phyloP scores from a whole-genome alignment of 2,113 vertebrate genomes.

The Ifrita kowaldi region DNA sequence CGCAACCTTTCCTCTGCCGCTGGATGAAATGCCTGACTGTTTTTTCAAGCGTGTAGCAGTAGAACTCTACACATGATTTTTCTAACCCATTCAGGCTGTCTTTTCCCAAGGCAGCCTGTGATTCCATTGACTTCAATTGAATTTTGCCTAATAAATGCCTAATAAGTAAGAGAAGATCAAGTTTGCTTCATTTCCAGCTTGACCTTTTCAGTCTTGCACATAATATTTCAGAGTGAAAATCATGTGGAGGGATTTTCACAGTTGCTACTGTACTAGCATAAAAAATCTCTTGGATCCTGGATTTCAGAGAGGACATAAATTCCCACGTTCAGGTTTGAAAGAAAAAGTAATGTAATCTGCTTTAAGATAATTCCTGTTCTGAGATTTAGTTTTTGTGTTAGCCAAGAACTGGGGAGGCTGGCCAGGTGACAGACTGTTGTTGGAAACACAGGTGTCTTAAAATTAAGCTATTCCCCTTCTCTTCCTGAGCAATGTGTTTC shows the following conservation, averaged over 20 bases:
- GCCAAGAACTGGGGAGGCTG: background rate
- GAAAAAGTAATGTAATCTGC: background rate
- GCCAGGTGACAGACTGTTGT: background rate
- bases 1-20: background rate
- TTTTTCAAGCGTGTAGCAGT: background rate
- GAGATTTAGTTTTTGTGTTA: background rate
- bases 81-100: background rate
- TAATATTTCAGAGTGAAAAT: background rate
- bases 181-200: background rate
- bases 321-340: background rate
- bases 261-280: background rate
- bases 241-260: background rate
- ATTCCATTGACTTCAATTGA: background rate
- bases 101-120: background rate
- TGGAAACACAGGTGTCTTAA: background rate
- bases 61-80: background rate
- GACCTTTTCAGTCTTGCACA: background rate
- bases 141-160: background rate
- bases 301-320: background rate
- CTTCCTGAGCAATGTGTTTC: background rate
- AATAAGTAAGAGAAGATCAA: background rate
- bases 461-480: background rate
- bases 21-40: background rate
- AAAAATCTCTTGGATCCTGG: background rate
- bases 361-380: background rate